phyloP scores from a whole-genome alignment of 2,113 vertebrate genomes.

The Dicentrarchus labrax region DNA sequence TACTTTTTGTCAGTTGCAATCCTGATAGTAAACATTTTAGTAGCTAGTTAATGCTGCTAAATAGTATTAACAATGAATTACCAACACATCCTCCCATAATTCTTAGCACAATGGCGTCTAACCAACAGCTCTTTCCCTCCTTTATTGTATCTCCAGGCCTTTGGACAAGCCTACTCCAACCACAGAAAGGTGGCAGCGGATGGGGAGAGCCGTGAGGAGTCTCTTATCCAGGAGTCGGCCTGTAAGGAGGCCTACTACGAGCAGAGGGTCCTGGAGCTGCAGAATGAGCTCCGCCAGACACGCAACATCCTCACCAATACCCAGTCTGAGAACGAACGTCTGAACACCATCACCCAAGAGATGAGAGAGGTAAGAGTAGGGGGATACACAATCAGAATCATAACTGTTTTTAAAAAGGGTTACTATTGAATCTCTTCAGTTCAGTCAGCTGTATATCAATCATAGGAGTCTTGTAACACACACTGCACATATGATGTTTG shows the following conservation, averaged over 20 bases:
- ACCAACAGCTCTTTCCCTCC: slow-evolving; percentile 6
- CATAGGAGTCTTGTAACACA: background rate
- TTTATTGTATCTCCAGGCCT: slow-evolving; percentile 86
- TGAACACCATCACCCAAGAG: slow-evolving; percentile 90
- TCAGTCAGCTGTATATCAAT: background rate
- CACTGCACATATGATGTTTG: background rate
- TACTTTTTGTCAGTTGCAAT: slow-evolving; percentile 5
- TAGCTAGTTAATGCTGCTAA: background rate
- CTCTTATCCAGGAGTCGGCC: slow-evolving; percentile 96
- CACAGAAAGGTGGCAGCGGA: slow-evolving; percentile 98
- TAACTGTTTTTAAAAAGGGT: background rate
- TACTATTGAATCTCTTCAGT: background rate
- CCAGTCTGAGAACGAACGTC: slow-evolving; percentile 95
- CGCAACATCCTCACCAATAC: slow-evolving; percentile 92
- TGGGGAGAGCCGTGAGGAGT: slow-evolving; percentile 97
- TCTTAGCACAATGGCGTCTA: slow-evolving; percentile 1
- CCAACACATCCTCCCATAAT: background rate
- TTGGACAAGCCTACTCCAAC: slow-evolving; percentile 96
- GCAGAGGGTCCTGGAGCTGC: slow-evolving; percentile 95
- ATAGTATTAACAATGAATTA: background rate
- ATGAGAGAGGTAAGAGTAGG: slow-evolving; percentile 90
- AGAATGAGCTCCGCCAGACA: slow-evolving; percentile 93
- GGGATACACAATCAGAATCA: background rate
- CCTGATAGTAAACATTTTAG: background rate
- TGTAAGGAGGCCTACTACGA: slow-evolving; percentile 98